A percentile compares a stretch with the other conserved stretches of the same genome.
phyloP scores from a whole-genome alignment of 1,140 invertebrate genomes.

The Drosophila nannoptera region DNA sequence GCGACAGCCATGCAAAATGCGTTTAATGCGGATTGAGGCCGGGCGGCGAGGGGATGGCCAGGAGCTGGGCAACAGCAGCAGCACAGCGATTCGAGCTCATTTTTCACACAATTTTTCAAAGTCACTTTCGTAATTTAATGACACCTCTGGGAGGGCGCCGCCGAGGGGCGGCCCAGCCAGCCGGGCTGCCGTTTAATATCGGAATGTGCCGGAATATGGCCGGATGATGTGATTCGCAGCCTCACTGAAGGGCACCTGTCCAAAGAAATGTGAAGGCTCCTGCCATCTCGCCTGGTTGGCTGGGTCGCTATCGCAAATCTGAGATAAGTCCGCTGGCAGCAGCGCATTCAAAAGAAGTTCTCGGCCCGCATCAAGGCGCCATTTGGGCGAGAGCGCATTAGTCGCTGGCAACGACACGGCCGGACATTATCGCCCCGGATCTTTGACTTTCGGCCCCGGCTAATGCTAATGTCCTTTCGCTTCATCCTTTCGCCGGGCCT shows the following conservation, averaged over 20 bases:
- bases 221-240: too few relatives aligned
- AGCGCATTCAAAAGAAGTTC: slow-evolving; percentile 28
- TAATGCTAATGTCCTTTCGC: slow-evolving; percentile 64
- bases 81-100: slow-evolving; percentile 19
- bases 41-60: not conserved
- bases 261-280: too few relatives aligned
- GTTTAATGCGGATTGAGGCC: slow-evolving; percentile 41
- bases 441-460: slow-evolving; percentile 68
- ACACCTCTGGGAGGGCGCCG: slow-evolving; percentile 51
- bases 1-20: slow-evolving; percentile 64
- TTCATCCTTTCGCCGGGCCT: slow-evolving; percentile 11
- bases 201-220: too few relatives aligned
- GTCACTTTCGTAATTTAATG: slow-evolving; percentile 58
- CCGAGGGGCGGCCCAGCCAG: too few relatives aligned
- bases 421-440: slow-evolving; percentile 66
- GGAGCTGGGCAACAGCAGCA: not conserved
- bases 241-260: too few relatives aligned
- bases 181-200: too few relatives aligned
- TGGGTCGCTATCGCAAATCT: slow-evolving; percentile 28
- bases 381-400: slow-evolving; percentile 49
- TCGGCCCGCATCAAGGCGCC: slow-evolving; percentile 9
- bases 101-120: slow-evolving; percentile 72
- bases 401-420: slow-evolving; percentile 42
- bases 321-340: slow-evolving; percentile 35
- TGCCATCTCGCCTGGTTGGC: too few relatives aligned